Evolutionary conservation across 2,113 vertebrate species (phyloP), one percentile per base, ranked within the genome.

Genomic region (Mohoua ochrocephala): DNA sequence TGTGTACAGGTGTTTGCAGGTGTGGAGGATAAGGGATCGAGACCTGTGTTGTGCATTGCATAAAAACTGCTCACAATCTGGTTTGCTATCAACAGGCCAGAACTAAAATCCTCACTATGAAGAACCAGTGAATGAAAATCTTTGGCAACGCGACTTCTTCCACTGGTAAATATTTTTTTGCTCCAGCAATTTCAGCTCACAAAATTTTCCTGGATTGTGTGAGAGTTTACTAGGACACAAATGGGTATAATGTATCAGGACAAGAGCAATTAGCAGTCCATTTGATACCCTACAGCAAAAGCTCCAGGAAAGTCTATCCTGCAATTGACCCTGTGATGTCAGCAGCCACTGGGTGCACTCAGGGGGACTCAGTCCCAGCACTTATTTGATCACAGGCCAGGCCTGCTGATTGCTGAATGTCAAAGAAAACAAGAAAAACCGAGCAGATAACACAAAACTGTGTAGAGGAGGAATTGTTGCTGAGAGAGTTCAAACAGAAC

Each of bases 401-500:
- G 88, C 87, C 85, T 96, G 93, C 95, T 95, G 95, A 85, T 94
- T 96, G 73, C 67, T 79, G 78, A 91, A 94, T 87, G 91, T 97
- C 89, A 97, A 95, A 68, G 82, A 97, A 97, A 94, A 95, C 95
- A 96, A 95, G 95, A 94, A 93, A 92, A 95, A 85, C 41, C 4
- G 35, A 91, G 94, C 54, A 94, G 92, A 96, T 96, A 95, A 87
- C 39, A 89, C 50, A 17, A 33, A 78, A 73, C 35, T 81, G 41
- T 92, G 90, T 54, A 93, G 95, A 93, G 63, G 79, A 93, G 75
- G 83, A 77, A 75, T 78, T 89, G 95, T 84, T 95, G 64, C 88
- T 75, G 56, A 31, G 82, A 78, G 81, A 96, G 95, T 97, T 97
- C 96, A 97, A 97, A 97, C 84, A 89, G 93, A 95, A 45, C 53